A percentile compares a stretch with the other conserved stretches of the same genome.
These are phyloP conservation scores for Mesorhabditis spiculigera DNA, from an alignment of 2,888 invertebrate species.

Conservation along the genomic window DNA sequence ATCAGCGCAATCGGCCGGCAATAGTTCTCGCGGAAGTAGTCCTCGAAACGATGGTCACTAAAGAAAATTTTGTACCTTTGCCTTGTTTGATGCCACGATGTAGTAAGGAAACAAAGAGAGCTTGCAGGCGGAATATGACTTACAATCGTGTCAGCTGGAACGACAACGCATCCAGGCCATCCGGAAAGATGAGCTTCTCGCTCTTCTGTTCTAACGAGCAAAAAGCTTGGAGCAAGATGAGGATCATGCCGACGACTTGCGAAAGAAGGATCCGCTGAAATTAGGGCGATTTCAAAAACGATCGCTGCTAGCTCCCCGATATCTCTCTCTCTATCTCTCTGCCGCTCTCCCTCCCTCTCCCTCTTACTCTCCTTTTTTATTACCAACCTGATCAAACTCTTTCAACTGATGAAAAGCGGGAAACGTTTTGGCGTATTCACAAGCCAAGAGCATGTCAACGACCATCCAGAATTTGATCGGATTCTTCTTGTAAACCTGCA, in stretches of 20 bases:
- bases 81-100: too few relatives aligned
- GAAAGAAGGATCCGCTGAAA: slow-evolving; percentile 23
- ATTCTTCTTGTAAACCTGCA: slow-evolving; percentile 17
- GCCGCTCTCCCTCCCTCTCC: too few relatives aligned
- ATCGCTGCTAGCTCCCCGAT: not conserved
- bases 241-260: slow-evolving; percentile 31
- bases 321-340: too few relatives aligned
- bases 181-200: slow-evolving; percentile 29
- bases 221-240: slow-evolving; percentile 31
- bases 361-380: not conserved
- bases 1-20: slow-evolving; percentile 29
- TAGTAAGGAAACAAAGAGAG: too few relatives aligned
- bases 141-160: slow-evolving; percentile 17
- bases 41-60: slow-evolving; percentile 17
- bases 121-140: slow-evolving; percentile 14
- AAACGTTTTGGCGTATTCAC: slow-evolving; percentile 42
- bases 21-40: slow-evolving; percentile 33
- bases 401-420: slow-evolving; percentile 23
- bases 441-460: slow-evolving; percentile 29
- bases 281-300: not conserved
- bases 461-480: slow-evolving; percentile 41
- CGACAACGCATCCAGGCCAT: slow-evolving; percentile 28
- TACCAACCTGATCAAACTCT: slow-evolving; percentile 27
- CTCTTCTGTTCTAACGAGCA: slow-evolving; percentile 32
- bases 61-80: not conserved